Percentiles rank a stretch among this genome's conserved stretches.
phyloP scores from a whole-genome alignment of 1,140 invertebrate species.

The Sarcophaga peregrina region DNA sequence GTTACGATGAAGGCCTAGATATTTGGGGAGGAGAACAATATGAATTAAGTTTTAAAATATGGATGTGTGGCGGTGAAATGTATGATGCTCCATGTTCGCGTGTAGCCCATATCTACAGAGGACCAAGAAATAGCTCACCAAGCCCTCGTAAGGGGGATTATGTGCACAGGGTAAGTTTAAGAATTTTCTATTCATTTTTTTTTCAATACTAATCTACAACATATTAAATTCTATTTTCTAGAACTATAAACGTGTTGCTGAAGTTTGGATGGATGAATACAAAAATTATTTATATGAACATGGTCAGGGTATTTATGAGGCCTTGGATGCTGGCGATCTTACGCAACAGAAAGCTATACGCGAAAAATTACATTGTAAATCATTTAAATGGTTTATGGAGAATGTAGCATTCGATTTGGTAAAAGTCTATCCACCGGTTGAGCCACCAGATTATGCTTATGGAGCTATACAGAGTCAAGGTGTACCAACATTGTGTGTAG shows the following conservation, averaged over 20 bases:
- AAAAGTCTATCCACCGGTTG: slow-evolving; percentile 90
- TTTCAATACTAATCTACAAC: slow-evolving; percentile 37
- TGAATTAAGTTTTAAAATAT: slow-evolving; percentile 96
- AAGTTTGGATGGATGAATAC: slow-evolving; percentile 99
- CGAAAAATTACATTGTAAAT: slow-evolving; percentile 84
- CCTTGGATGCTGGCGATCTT: slow-evolving; percentile 84
- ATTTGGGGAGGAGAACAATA: slow-evolving; percentile 99
- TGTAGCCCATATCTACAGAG: slow-evolving; percentile 92
- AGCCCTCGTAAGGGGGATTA: slow-evolving; percentile 58
- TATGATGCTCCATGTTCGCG: slow-evolving; percentile 91
- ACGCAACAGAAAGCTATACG: slow-evolving; percentile 82
- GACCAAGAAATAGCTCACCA: slow-evolving; percentile 53
- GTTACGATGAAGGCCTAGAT: slow-evolving; percentile 91
- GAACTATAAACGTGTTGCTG: slow-evolving; percentile 91
- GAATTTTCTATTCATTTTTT: not conserved
- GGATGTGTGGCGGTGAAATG: slow-evolving; percentile 93
- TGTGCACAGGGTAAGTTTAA: slow-evolving; percentile 54
- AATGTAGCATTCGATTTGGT: slow-evolving; percentile 92
- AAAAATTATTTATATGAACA: slow-evolving; percentile 87
- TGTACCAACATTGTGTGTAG: slow-evolving; percentile 78
- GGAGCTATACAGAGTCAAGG: slow-evolving; percentile 81
- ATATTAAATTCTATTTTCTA: slow-evolving; percentile 61
- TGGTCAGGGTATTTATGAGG: slow-evolving; percentile 78
- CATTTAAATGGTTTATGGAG: slow-evolving; percentile 97
- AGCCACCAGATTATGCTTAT: slow-evolving; percentile 87